Evolutionary conservation across 2,888 invertebrate species (phyloP), one percentile per base, ranked within the genome.

Genomic region (Euphydryas editha): DNA sequence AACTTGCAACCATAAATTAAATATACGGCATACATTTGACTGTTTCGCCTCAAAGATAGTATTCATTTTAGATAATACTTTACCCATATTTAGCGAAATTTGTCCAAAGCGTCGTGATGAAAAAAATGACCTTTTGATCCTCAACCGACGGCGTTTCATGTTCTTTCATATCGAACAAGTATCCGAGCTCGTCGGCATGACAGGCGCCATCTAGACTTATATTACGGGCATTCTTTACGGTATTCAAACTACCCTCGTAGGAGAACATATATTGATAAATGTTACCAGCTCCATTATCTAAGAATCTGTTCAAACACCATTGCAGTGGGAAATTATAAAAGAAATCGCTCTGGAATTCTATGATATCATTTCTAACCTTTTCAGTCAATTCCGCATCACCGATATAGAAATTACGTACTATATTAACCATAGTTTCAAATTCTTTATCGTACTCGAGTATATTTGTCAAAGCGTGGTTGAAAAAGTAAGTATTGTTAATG

Each of bases 41-140:
- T 8, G 30, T 30, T 30, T 5, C 30, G 30, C 30, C 4, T 30
- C 30, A 30, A 30, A 7, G 4, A 30, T 7, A 30, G 5, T 30
- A 30, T 4, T 4, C 6, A 24, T 24, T 24, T n/a, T n/a, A n/a
- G n/a, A 17, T 17, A 42, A 21, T 1, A 46, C 11, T 75, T 56
- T 76, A 89, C 90, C 85, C 77, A 58, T 78, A 81, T 75, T 88
- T 90, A 0, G 76, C 86, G 60, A 88, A 89, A 66, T 90, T 90
- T 0, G 90, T 80, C 89, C 89, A 90, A 78, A 90, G 76, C 0
- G 79, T 79, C 0, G 88, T 88, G 71, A 90, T 81, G 20, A 79
- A 77, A 61, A 87, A 80, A 37, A 85, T 78, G 0, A 79, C 66
- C 1, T 83, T 57, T 73, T 82, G 75, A 73, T 90, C 90, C 57